Evolutionary conservation across 2,113 vertebrate genomes (phyloP).

Genomic region (Caretta caretta): DNA sequence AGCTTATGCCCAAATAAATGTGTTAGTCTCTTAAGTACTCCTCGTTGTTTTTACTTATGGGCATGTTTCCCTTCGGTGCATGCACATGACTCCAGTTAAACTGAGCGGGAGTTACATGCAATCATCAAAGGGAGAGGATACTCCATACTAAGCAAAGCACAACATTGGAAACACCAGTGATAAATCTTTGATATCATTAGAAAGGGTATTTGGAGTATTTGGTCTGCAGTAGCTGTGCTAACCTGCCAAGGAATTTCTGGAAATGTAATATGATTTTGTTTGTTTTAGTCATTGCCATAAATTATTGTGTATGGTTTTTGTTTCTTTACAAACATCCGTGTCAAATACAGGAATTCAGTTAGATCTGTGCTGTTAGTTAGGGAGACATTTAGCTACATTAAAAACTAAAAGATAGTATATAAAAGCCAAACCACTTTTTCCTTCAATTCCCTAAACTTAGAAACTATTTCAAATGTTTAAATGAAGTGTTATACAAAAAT

Average conservation of each 20-base stretch:
- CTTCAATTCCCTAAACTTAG: rapidly evolving
- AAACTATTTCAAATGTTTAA: neutral
- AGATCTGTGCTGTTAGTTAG: neutral
- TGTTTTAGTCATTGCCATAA: neutral
- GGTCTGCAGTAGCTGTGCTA: neutral
- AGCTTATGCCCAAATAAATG: too few species aligned
- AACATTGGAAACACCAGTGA: neutral
- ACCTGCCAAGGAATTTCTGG: neutral
- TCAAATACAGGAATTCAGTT: neutral
- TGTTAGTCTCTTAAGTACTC: too few species aligned
- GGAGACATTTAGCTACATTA: neutral
- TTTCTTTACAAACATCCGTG: neutral
- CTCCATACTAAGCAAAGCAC: neutral
- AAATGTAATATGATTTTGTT: neutral
- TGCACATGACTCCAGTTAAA: neutral
- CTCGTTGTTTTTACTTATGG: neutral
- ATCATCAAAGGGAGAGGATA: neutral
- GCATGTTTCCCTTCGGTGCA: rapidly evolving
- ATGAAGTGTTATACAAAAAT: neutral
- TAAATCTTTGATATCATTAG: neutral
- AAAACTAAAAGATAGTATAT: neutral
- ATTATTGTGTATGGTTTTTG: neutral
- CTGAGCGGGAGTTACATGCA: rapidly evolving
- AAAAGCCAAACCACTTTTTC: neutral
- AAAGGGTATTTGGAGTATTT: neutral